Evolutionary conservation across 2,888 invertebrate genomes (phyloP), one percentile per base, ranked within the genome.

Genomic region (Hypercompe scribonia): DNA sequence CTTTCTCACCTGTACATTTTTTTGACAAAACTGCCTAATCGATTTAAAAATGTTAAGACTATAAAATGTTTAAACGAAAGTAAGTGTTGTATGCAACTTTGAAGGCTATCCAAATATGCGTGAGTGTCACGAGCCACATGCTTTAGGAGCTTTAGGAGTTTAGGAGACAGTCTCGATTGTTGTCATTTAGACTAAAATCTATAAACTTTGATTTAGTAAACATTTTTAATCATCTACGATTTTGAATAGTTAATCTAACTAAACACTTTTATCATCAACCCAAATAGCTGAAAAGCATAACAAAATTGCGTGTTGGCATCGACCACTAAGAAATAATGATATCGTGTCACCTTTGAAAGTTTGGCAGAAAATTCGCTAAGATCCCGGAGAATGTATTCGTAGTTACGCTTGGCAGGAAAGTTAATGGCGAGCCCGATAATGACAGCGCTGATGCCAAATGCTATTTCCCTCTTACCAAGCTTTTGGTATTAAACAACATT

Each of bases 251-350:
- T 3, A 46, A 31, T 66, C 65, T 65, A 65, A 36, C 36, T 36
- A 36, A 36, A 65, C 15, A n/a, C 65, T 65, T 65, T 66, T 66
- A 66, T 66, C 66, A 66, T 42, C 66, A 66, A 66, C 42, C 42
- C 31, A 66, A 21, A 33, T 66, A 42, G 42, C 42, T 2, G 21
- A 46, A 68, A 50, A 50, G 34, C 34, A 33, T 34, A 34, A 68
- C 46, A 34, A 68, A 68, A 68, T 68, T 58, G 21, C 10, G n/a
- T 21, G 36, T 68, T 68, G 58, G 68, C 58, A 68, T 21, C 36
- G 31, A 10, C 28, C 21, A 68, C 68, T 58, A 36, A 68, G 21
- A 36, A 28, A n/a, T 28, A 21, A 68, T 36, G 58, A 39, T n/a
- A 65, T 42, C 36, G 36, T n/a, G 65, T 39, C 36, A 65, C 36